Evolutionary conservation across 2,888 invertebrate genomes (phyloP).

Genomic region (Oasisia sp.): DNA sequence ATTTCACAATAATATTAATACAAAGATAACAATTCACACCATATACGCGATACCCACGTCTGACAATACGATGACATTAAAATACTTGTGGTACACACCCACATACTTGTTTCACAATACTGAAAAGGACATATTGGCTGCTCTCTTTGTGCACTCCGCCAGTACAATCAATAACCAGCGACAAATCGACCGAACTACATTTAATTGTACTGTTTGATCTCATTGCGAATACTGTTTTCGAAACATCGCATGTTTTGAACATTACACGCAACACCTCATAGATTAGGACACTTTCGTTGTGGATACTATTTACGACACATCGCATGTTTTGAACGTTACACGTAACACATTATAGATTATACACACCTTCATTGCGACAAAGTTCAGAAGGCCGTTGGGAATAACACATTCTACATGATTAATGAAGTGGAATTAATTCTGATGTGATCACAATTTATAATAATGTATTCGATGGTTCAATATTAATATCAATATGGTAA

Average conservation of each 20-base stretch:
- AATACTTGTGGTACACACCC: not conserved
- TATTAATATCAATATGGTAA: no score
- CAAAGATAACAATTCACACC: not conserved
- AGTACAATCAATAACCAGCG: not conserved
- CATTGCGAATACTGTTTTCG: not conserved
- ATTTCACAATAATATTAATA: not conserved
- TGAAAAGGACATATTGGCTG: not conserved
- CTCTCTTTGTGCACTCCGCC: not conserved
- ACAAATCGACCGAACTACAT: not conserved
- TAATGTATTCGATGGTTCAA: no score
- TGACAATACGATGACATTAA: not conserved
- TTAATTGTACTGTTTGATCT: not conserved
- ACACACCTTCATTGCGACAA: not conserved
- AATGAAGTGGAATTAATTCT: no score
- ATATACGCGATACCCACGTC: not conserved
- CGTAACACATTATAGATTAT: not conserved
- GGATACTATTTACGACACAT: no score
- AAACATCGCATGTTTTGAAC: not conserved
- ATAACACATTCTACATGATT: no score
- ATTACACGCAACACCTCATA: not conserved
- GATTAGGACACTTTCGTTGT: not conserved
- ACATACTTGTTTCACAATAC: not conserved
- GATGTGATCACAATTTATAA: no score
- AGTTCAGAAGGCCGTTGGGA: no score
- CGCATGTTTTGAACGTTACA: not conserved